Conservation (phyloP, 2,797 vertebrate species). For the Clarias pachynema region DNA sequence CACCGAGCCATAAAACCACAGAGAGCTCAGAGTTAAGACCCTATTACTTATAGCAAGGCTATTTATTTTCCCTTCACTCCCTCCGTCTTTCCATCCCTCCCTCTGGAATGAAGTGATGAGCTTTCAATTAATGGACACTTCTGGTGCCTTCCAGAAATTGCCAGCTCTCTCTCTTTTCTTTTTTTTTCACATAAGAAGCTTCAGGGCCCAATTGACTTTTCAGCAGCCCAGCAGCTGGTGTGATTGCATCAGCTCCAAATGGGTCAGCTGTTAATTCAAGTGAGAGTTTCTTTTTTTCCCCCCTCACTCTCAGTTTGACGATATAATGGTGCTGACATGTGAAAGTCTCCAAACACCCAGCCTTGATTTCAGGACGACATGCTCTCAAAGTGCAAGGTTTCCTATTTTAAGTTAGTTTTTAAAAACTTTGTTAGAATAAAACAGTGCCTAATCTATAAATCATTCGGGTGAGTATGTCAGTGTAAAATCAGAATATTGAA, state of each 20-base stretch:
- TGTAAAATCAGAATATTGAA: not conserved
- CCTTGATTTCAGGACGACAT: constrained; percentile 5
- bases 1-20: constrained; percentile 38
- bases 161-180: not conserved
- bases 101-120: constrained; percentile 40
- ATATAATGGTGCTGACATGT: constrained; percentile 30
- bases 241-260: constrained; percentile 41
- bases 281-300: not conserved
- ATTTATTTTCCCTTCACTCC: constrained; percentile 23
- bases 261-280: constrained; percentile 39
- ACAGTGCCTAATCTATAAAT: not conserved
- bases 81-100: constrained; percentile 1
- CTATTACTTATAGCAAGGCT: constrained; percentile 47
- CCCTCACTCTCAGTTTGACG: not conserved
- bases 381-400: not conserved
- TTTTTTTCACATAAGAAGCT: constrained; percentile 42
- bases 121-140: constrained; percentile 50
- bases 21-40: constrained; percentile 24
- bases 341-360: constrained; percentile 25
- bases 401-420: not conserved
- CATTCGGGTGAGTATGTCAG: not conserved
- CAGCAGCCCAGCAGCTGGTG: constrained; percentile 34
- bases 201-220: constrained; percentile 49
- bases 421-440: not conserved
- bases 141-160: constrained; percentile 43